Percentiles rank a stretch among this genome's conserved stretches.
Evolutionary conservation across 1,140 invertebrate genomes (phyloP).

Genomic region (Vollenhovia emeryi): DNA sequence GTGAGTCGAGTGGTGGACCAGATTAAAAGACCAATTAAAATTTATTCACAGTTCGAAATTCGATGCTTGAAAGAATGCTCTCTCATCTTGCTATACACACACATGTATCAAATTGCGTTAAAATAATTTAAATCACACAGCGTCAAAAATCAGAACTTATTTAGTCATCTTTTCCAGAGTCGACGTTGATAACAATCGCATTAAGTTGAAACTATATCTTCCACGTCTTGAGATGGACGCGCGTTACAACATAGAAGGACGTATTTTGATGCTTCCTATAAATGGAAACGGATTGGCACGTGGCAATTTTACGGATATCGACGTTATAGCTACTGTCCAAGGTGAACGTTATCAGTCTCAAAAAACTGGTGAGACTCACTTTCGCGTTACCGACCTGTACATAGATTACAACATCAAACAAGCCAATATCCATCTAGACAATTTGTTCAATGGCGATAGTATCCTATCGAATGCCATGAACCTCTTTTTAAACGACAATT

Average conservation of each 20-base stretch:
- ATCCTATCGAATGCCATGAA: conserved; percentile 88
- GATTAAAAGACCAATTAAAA: conserved; percentile 40
- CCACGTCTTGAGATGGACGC: conserved; percentile 86
- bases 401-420: conserved; percentile 88
- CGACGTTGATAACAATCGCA: conserved; percentile 85
- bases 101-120: neutral
- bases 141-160: neutral
- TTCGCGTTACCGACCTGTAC: conserved; percentile 87
- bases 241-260: conserved; percentile 87
- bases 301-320: conserved; percentile 88
- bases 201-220: conserved; percentile 85
- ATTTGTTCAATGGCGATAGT: conserved; percentile 90
- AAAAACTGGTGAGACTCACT: conserved; percentile 83
- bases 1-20: conserved; percentile 74
- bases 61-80: neutral
- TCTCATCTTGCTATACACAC: neutral
- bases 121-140: conserved; percentile 14
- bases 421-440: conserved; percentile 87
- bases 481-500: conserved; percentile 88
- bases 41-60: neutral
- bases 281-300: conserved; percentile 85
- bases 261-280: conserved; percentile 88
- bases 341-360: conserved; percentile 85
- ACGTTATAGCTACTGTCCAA: conserved; percentile 86
- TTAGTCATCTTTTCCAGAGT: conserved; percentile 77